Percentiles rank a stretch among this genome's conserved stretches.
These are phyloP conservation scores for Epistrophe eligans DNA, from an alignment of 2,888 invertebrate genomes.

Conservation along the genomic window DNA sequence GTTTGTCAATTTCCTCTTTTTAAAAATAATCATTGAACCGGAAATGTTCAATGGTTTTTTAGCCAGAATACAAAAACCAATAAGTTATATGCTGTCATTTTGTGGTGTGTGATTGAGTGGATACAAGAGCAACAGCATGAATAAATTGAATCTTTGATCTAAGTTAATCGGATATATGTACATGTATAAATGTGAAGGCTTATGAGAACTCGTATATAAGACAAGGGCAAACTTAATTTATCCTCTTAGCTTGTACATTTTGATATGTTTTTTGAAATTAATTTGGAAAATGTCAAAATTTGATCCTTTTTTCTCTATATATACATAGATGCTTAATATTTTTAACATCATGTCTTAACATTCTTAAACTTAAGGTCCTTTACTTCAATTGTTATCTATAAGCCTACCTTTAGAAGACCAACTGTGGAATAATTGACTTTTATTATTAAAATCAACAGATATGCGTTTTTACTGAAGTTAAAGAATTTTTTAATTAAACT, in stretches of 20 bases:
- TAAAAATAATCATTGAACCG: conserved; percentile 24
- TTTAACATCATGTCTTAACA: not conserved
- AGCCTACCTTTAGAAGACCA: not conserved
- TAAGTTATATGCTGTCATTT: conserved; percentile 43
- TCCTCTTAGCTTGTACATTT: not conserved
- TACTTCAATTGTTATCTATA: not conserved
- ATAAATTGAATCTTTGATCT: conserved; percentile 49
- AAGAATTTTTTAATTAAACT: conserved; percentile 18
- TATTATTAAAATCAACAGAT: not conserved
- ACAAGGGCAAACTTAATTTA: conserved; percentile 3
- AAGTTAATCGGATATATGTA: not conserved
- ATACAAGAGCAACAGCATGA: not conserved
- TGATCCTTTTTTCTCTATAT: not conserved
- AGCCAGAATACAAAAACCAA: conserved; percentile 31
- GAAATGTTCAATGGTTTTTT: conserved; percentile 35
- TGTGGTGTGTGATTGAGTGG: conserved; percentile 47
- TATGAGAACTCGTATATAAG: too few relatives aligned
- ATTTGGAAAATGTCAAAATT: not conserved
- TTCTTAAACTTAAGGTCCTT: not conserved
- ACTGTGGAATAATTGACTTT: not conserved
- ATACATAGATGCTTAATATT: not conserved
- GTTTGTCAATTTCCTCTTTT: conserved; percentile 7
- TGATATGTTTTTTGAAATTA: not conserved
- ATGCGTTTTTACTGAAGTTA: not conserved
- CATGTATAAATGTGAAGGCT: not conserved